A percentile compares a stretch with the other conserved stretches of the same genome.
Conservation (phyloP, 2,797 vertebrate species). For the Smutsia temminckii region DNA sequence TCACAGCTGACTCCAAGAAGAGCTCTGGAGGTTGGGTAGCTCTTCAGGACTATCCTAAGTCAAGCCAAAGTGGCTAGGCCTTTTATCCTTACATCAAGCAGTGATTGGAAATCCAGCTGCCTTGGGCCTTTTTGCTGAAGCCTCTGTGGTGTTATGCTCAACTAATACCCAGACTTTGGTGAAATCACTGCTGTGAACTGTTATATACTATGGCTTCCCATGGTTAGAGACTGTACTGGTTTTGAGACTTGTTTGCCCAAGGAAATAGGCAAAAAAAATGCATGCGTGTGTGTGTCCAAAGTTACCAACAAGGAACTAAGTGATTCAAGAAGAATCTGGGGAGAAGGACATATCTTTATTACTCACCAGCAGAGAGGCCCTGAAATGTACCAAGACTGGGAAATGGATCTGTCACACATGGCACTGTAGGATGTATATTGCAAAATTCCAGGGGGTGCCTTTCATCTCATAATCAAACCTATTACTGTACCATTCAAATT, state of each 20-base stretch:
- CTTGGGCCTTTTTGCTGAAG: not conserved
- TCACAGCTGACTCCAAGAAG: not conserved
- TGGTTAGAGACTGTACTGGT: not conserved
- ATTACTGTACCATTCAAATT: not conserved
- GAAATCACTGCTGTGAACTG: not conserved
- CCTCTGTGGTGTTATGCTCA: not conserved
- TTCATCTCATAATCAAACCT: not conserved
- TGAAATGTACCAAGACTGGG: not conserved
- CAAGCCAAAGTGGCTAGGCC: not conserved
- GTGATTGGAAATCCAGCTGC: not conserved
- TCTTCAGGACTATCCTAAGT: not conserved
- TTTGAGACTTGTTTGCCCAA: not conserved
- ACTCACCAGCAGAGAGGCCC: not conserved
- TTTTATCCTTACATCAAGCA: not conserved
- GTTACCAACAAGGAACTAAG: not conserved
- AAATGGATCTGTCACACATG: not conserved
- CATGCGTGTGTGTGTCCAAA: not conserved
- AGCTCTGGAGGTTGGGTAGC: not conserved
- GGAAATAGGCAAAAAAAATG: not conserved
- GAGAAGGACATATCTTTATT: not conserved
- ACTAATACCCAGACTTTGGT: not conserved
- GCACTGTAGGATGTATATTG: not conserved
- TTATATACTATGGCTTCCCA: not conserved
- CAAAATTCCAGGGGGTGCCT: not conserved
- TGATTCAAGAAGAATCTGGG: not conserved